These are phyloP conservation scores for Actinia tenebrosa DNA, from an alignment of 64 coral and sea anemone genomes.

Conservation along the genomic window DNA sequence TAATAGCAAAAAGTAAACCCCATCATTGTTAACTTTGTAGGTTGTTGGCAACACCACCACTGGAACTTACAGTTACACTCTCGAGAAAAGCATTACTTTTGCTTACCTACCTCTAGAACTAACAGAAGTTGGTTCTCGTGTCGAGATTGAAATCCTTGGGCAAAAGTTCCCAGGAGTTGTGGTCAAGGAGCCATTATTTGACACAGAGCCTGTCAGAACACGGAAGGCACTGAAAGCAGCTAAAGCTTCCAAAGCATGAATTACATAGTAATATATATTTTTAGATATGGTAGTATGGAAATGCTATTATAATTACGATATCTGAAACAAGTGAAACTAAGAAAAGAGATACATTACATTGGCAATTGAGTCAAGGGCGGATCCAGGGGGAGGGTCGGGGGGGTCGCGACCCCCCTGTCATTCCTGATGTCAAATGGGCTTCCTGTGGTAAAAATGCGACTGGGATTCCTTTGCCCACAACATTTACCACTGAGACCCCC, in stretches of 20 bases:
- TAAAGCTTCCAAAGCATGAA: neutral
- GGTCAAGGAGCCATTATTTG: conserved; percentile 84
- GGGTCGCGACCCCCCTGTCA: too few species aligned
- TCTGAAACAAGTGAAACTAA: too few species aligned
- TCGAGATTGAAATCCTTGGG: conserved; percentile 85
- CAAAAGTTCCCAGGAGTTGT: conserved; percentile 62
- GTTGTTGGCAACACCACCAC: conserved; percentile 93
- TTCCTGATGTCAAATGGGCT: too few species aligned
- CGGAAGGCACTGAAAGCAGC: conserved; percentile 18
- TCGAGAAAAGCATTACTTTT: conserved; percentile 73
- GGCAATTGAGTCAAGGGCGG: too few species aligned
- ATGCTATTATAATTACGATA: too few species aligned
- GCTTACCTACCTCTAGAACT: conserved; percentile 82
- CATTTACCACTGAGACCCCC: too few species aligned
- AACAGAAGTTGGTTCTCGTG: conserved; percentile 53
- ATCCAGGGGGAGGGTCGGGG: too few species aligned
- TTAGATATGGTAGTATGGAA: too few species aligned
- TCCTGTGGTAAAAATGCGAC: too few species aligned
- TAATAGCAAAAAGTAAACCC: neutral
- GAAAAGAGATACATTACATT: too few species aligned
- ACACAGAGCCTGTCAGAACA: conserved; percentile 73
- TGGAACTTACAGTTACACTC: conserved; percentile 77
- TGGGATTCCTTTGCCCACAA: too few species aligned
- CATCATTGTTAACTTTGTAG: conserved; percentile 24
- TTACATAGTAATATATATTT: too few species aligned